phyloP scores from a whole-genome alignment of 2,113 vertebrate genomes.

The Caranx melampygus region DNA sequence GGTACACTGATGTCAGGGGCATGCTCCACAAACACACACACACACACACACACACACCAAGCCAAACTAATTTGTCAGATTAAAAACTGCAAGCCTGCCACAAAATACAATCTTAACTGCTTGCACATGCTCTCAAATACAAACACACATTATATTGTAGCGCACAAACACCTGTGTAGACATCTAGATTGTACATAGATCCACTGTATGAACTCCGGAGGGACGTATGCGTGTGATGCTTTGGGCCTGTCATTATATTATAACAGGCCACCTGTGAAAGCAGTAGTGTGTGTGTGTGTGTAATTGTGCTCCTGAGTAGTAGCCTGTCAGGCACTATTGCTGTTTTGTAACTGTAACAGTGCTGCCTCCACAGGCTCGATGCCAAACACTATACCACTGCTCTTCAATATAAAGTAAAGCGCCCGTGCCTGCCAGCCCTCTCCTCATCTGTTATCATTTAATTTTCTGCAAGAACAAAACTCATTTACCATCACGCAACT shows the following conservation, averaged over 20 bases:
- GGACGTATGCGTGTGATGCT: constrained; percentile 14
- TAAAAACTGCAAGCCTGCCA: constrained; percentile 37
- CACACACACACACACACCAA: not conserved
- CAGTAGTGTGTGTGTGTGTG: not conserved
- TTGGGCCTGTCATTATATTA: constrained; percentile 44
- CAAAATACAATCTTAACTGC: constrained; percentile 37
- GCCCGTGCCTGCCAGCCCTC: constrained; percentile 25
- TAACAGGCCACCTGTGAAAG: constrained; percentile 58
- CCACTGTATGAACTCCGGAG: not conserved
- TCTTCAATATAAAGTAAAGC: constrained; percentile 57
- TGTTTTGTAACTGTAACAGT: constrained; percentile 57
- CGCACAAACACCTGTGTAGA: constrained; percentile 10
- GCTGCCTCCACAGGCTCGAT: constrained; percentile 48
- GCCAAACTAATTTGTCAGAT: constrained; percentile 54
- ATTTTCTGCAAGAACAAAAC: constrained; percentile 49
- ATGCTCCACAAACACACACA: not conserved
- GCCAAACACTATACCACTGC: constrained; percentile 45
- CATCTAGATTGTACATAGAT: constrained; percentile 23
- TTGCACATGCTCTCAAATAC: constrained; percentile 24
- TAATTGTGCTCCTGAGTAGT: constrained; percentile 38
- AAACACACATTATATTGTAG: constrained; percentile 1
- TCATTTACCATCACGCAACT: constrained; percentile 22
- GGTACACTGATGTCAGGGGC: constrained; percentile 51
- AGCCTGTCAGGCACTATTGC: constrained; percentile 54
- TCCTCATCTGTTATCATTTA: constrained; percentile 47